Evolutionary conservation across 2,113 vertebrate genomes (phyloP).

Genomic region (Myotis yumanensis): DNA sequence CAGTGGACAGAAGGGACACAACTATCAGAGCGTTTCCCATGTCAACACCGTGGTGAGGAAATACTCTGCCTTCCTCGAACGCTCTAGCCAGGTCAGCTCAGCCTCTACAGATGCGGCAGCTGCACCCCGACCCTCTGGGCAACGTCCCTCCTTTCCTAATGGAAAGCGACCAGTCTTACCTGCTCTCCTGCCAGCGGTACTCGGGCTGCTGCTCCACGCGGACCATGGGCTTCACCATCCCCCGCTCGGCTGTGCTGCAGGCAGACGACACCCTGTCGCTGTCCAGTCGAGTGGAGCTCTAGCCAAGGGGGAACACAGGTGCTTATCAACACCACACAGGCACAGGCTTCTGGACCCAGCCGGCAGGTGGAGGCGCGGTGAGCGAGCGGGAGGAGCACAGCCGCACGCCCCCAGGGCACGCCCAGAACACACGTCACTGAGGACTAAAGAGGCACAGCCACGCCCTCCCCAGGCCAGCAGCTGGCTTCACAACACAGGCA

Average conservation of each 20-base stretch:
- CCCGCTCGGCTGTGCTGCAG: slow-evolving; percentile 84
- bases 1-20: rapidly evolving
- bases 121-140: not conserved
- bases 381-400: not conserved
- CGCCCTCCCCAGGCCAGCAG: not conserved
- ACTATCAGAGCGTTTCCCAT: not conserved
- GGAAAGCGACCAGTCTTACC: slow-evolving; percentile 80
- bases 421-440: no score
- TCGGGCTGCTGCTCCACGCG: slow-evolving; percentile 90
- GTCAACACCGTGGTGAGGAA: not conserved
- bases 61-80: no score
- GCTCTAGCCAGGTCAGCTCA: not conserved
- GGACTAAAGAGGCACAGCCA: not conserved
- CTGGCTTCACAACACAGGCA: not conserved
- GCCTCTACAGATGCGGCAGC: not conserved
- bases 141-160: rapidly evolving
- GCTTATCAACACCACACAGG: not conserved
- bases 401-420: no score
- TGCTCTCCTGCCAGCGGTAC: slow-evolving; percentile 87
- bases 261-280: slow-evolving; percentile 85
- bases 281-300: slow-evolving; percentile 94
- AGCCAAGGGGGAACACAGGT: slow-evolving; percentile 46
- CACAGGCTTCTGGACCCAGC: not conserved
- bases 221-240: slow-evolving; percentile 95
- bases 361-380: not conserved